Evolutionary conservation across 2,888 invertebrate species (phyloP).

Genomic region (Epinotia ramella): DNA sequence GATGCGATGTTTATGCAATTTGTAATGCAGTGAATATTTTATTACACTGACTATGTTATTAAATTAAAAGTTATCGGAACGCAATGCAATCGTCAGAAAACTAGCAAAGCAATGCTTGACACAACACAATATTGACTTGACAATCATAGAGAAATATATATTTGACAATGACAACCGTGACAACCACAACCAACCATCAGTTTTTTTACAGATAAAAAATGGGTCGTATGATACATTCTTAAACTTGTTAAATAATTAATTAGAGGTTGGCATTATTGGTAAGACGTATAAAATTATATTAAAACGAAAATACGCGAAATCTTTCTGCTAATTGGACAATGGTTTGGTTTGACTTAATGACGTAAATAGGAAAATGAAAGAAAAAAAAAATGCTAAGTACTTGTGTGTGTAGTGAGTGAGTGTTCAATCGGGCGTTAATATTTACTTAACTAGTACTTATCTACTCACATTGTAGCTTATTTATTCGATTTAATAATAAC

Average conservation of each 20-base stretch:
- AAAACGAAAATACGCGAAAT: slow-evolving; percentile 12
- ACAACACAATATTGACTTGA: too few species aligned
- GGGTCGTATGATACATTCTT: background rate
- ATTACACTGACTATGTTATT: background rate
- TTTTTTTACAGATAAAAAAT: slow-evolving; percentile 19
- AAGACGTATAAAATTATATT: background rate
- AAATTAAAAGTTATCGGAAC: too few species aligned
- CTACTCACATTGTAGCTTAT: slow-evolving; percentile 12
- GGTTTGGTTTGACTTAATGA: slow-evolving; percentile 36
- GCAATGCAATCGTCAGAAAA: too few species aligned
- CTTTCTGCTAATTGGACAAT: slow-evolving; percentile 20
- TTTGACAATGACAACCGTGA: background rate
- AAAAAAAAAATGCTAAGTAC: slow-evolving; percentile 19
- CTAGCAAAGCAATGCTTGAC: too few species aligned
- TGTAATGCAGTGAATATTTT: background rate
- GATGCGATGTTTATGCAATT: background rate
- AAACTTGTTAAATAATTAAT: background rate
- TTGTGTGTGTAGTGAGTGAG: slow-evolving; percentile 25
- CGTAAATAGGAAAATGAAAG: slow-evolving; percentile 27
- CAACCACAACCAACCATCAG: background rate
- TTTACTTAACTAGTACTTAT: slow-evolving; percentile 30
- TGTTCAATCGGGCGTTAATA: slow-evolving; percentile 40
- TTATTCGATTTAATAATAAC: slow-evolving; percentile 9
- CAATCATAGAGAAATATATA: too few species aligned
- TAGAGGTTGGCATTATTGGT: background rate